Conservation (phyloP, 37 sponge, comb jelly and placozoan genomes). For the Corticium candelabrum region DNA sequence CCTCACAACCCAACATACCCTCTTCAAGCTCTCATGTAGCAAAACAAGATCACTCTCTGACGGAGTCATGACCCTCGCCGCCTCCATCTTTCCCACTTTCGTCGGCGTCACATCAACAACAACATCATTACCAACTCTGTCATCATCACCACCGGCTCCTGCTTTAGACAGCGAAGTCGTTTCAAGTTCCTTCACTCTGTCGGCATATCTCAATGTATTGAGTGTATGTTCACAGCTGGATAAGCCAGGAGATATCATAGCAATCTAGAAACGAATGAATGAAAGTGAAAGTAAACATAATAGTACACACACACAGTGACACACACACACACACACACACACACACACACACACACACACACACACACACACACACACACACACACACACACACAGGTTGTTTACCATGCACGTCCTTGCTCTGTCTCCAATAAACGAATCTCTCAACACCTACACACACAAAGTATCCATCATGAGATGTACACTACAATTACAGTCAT, state of each 20-base stretch:
- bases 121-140: neutral
- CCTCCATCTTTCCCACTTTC: neutral
- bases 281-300: neutral
- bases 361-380: constrained; percentile 20
- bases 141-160: neutral
- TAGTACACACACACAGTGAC: neutral
- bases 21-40: neutral
- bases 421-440: constrained; percentile 93
- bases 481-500: neutral
- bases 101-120: neutral
- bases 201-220: constrained; percentile 96
- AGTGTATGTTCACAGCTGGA: constrained; percentile 89
- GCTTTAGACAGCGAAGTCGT: neutral
- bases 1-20: neutral
- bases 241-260: constrained; percentile 91
- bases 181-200: constrained; percentile 17
- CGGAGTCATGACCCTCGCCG: neutral
- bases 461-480: neutral
- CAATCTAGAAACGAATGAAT: constrained; percentile 48
- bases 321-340: constrained; percentile 2
- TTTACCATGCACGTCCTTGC: constrained; percentile 93
- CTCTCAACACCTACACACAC: constrained; percentile 67
- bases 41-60: neutral
- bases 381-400: neutral
- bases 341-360: constrained; percentile 21